These are phyloP conservation scores for Ornithoptera priamus DNA, from an alignment of 2,888 invertebrate genomes.

Conservation along the genomic window DNA sequence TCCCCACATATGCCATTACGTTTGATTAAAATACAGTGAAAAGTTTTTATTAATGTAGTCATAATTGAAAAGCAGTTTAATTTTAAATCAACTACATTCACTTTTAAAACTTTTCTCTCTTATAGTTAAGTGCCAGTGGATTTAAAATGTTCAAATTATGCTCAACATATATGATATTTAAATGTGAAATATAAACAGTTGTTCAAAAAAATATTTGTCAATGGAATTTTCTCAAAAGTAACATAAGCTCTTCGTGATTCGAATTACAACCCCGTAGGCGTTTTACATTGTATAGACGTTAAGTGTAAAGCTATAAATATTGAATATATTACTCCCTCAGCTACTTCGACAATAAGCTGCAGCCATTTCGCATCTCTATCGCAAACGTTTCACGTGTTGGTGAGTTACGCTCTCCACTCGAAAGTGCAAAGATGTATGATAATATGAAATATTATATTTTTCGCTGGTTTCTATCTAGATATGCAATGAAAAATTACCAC, in stretches of 20 bases:
- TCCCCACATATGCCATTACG: no score
- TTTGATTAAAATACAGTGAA: no score
- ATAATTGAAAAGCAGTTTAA: no score
- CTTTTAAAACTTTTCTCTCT: no score
- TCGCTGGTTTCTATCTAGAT: conserved; percentile 14
- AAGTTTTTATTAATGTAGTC: no score
- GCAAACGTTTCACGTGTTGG: conserved; percentile 20
- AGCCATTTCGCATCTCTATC: conserved; percentile 25
- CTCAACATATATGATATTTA: no score
- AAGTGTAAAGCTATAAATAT: conserved; percentile 10
- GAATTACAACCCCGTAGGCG: not conserved
- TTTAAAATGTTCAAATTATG: no score
- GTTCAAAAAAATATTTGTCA: no score
- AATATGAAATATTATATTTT: conserved; percentile 23
- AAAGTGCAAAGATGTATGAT: conserved; percentile 23
- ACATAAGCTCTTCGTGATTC: not conserved
- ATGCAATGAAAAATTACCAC: conserved; percentile 18
- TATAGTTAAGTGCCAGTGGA: no score
- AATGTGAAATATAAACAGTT: no score
- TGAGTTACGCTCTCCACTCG: conserved; percentile 18
- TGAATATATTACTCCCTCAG: conserved; percentile 17
- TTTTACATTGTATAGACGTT: not conserved
- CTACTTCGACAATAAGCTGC: conserved; percentile 9
- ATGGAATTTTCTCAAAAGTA: not conserved
- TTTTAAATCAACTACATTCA: no score